phyloP scores from a whole-genome alignment of 2,888 invertebrate genomes.

The Dynastes hyllus region DNA sequence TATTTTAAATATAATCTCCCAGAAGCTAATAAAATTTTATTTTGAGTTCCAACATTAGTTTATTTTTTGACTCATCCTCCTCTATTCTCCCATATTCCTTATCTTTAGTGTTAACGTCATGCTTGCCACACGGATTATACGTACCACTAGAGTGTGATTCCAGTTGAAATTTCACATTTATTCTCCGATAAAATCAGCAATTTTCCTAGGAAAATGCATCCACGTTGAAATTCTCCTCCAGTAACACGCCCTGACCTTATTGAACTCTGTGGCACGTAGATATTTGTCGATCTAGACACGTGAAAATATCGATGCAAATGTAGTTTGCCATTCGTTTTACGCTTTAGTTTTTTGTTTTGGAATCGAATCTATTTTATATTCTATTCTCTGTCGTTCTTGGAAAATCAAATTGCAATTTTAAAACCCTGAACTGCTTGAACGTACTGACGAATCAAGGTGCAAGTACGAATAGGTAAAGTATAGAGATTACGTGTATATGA shows the following conservation, averaged over 20 bases:
- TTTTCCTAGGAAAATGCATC: conserved; percentile 22
- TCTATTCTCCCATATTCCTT: neutral
- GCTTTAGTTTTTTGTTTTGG: neutral
- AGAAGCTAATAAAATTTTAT: neutral
- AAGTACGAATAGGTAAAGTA: too few relatives aligned
- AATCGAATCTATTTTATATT: neutral
- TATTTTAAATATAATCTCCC: too few relatives aligned
- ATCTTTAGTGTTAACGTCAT: neutral
- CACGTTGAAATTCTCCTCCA: conserved; percentile 14
- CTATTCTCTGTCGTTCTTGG: too few relatives aligned
- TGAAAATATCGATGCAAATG: neutral
- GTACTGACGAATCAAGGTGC: too few relatives aligned
- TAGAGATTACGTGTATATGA: too few relatives aligned
- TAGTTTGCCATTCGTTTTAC: neutral
- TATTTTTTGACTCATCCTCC: neutral
- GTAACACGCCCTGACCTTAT: neutral
- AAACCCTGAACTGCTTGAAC: too few relatives aligned
- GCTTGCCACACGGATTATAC: neutral
- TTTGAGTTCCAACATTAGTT: neutral
- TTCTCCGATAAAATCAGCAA: conserved; percentile 24
- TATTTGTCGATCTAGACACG: neutral
- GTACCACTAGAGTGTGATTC: conserved; percentile 2
- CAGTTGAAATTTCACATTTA: conserved; percentile 7
- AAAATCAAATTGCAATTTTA: too few relatives aligned
- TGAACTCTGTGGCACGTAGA: neutral